phyloP scores from a whole-genome alignment of 30 jellyfish, hydroid and myxozoan species.

The Sanderia malayensis region DNA sequence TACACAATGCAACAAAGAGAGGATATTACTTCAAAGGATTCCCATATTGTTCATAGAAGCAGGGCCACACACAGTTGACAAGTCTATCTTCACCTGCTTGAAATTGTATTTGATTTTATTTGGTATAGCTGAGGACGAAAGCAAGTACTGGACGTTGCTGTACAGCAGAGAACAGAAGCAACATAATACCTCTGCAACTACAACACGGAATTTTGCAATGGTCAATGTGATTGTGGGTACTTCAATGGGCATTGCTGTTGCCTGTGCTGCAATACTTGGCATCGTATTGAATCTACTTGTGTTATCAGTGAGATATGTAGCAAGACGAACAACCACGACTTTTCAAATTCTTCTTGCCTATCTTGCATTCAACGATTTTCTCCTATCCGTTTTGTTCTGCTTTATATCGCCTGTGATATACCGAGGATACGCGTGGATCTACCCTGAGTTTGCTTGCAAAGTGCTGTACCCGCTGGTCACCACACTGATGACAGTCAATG shows the following conservation, averaged over 20 bases:
- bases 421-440: conserved; percentile 35
- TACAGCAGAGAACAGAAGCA: not conserved
- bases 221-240: conserved; percentile 1
- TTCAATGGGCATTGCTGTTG: conserved; percentile 27
- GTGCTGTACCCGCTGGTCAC: conserved; percentile 35
- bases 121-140: not conserved
- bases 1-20: no score
- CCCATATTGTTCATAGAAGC: no score
- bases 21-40: no score
- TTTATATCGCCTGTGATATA: conserved; percentile 35
- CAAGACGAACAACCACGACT: conserved; percentile 22
- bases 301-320: conserved; percentile 10
- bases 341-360: conserved; percentile 35
- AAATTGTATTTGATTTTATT: not conserved
- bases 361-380: conserved; percentile 50
- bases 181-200: no score
- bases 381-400: conserved; percentile 38
- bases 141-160: not conserved
- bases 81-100: no score
- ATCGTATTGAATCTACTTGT: conserved; percentile 29
- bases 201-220: no score
- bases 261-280: conserved; percentile 30
- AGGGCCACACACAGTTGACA: no score
- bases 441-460: conserved; percentile 47
- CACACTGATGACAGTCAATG: conserved; percentile 32